Evolutionary conservation across 2,797 vertebrate species (phyloP), one percentile per base, ranked within the genome.

Genomic region (Anas bahamensis): DNA sequence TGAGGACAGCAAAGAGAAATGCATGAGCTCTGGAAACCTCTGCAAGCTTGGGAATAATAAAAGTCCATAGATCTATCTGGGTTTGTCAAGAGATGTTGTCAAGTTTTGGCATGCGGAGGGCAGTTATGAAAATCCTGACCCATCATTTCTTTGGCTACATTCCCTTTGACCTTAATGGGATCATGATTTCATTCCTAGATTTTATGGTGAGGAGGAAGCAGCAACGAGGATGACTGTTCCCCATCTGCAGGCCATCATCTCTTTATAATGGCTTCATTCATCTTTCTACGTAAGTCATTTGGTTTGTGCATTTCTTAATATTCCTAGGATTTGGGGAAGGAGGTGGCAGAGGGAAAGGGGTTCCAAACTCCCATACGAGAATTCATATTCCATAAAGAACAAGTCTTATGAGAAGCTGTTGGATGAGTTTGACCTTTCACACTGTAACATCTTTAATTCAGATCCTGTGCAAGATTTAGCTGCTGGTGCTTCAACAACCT

Each of bases 211-310:
- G 64, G 22, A 35, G 44, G 17, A 77, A 57, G 37, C 44, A 88
- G 77, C 65, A 91, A 24, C 35, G 74, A 89, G 57, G 69, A 83
- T 73, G 39, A n/a, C 75, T 82, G 81, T 61, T 88, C 69, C 57
- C 31, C 82, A 71, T 71, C 76, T 88, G 64, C 77, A 91, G 74
- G 37, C 68, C 65, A 86, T 82, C 59, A 88, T 84, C 42, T 88
- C 69, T 87, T 92, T 57, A 64, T 79, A 89, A 89, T 44, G 60
- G 68, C 77, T 88, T 52, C 63, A 83, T 89, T 92, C 71, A 91
- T 88, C 80, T 73, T 89, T 63, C 77, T 60, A 1, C 52, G 33
- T 41, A 33, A 55, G 78, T 90, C 86, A 61, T 82, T 75, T 81
- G n/a, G 29, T 63, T 86, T 89, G 42, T 68, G 35, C 35, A 56